Percentiles rank a stretch among this genome's conserved stretches.
These are phyloP conservation scores for Chaunax sp. DNA, from an alignment of 2,797 vertebrate species.

Conservation along the genomic window DNA sequence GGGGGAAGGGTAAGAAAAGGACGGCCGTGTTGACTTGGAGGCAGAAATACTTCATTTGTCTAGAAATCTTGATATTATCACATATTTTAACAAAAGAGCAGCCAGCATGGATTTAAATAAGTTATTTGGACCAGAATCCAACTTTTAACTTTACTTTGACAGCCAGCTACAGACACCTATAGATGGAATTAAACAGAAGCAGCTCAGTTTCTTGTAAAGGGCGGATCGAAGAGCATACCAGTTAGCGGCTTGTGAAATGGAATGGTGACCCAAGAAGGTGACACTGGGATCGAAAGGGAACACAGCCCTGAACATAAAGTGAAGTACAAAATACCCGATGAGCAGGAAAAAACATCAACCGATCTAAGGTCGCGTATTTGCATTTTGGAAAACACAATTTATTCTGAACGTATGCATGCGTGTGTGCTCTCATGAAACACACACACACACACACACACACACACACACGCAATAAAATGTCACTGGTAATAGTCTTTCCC, in stretches of 20 bases:
- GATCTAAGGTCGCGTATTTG: slow-evolving; percentile 50
- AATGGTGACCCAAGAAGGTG: not conserved
- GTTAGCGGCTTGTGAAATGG: slow-evolving; percentile 16
- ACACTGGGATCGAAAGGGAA: slow-evolving; percentile 31
- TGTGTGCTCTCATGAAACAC: slow-evolving; percentile 50
- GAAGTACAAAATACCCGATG: slow-evolving; percentile 35
- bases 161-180: not conserved
- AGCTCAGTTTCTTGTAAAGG: slow-evolving; percentile 8
- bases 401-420: slow-evolving; percentile 55
- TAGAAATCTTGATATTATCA: not conserved
- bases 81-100: not conserved
- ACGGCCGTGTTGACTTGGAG: slow-evolving; percentile 19
- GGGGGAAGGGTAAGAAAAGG: slow-evolving; percentile 38
- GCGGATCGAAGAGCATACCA: slow-evolving; percentile 4
- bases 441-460: slow-evolving; percentile 18
- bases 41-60: not conserved
- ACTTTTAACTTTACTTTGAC: too few species aligned
- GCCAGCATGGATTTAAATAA: too few species aligned
- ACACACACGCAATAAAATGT: slow-evolving; percentile 78
- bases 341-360: slow-evolving; percentile 50
- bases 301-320: slow-evolving; percentile 17
- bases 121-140: too few species aligned
- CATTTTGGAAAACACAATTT: slow-evolving; percentile 52
- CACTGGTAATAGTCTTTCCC: slow-evolving; percentile 83
- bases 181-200: not conserved